These are phyloP conservation scores for Polyodon spathula DNA, from an alignment of 2,113 vertebrate genomes.

Conservation along the genomic window DNA sequence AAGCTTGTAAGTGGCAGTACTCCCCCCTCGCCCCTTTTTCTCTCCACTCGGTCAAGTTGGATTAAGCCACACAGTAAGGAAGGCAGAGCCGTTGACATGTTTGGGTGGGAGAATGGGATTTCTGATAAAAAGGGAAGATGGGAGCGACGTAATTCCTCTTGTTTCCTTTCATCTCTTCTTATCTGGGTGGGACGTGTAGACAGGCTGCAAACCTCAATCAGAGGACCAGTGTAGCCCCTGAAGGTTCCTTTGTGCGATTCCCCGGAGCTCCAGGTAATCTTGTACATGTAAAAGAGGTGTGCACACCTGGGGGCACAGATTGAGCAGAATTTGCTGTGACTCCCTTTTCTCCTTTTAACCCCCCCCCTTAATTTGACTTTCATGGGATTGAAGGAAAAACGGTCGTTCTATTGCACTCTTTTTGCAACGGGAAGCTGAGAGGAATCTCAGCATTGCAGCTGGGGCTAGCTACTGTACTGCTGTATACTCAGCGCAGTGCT, in stretches of 20 bases:
- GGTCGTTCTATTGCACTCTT: neutral
- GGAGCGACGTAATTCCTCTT: conserved; percentile 4
- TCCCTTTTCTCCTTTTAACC: too few species aligned
- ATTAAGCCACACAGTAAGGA: too few species aligned
- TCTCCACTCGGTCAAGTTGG: too few species aligned
- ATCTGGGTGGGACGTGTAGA: neutral
- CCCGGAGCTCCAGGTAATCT: conserved; percentile 51
- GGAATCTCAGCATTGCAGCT: too few species aligned
- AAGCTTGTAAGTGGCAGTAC: too few species aligned
- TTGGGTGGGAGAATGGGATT: too few species aligned
- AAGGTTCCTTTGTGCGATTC: conserved; percentile 8
- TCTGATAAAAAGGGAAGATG: neutral
- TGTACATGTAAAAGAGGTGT: conserved; percentile 38
- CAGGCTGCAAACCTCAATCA: conserved; percentile 17
- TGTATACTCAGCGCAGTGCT: too few species aligned
- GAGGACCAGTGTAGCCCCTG: neutral
- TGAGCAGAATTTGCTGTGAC: conserved; percentile 19
- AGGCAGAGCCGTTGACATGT: too few species aligned
- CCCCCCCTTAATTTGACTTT: neutral
- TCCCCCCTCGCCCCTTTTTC: too few species aligned
- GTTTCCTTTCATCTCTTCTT: conserved; percentile 23
- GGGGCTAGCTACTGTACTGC: too few species aligned
- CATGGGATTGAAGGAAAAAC: neutral
- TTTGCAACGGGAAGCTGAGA: too few species aligned
- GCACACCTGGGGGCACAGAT: conserved; percentile 26